phyloP scores from a whole-genome alignment of 2,888 invertebrate species.

The Marronus borbonicus region DNA sequence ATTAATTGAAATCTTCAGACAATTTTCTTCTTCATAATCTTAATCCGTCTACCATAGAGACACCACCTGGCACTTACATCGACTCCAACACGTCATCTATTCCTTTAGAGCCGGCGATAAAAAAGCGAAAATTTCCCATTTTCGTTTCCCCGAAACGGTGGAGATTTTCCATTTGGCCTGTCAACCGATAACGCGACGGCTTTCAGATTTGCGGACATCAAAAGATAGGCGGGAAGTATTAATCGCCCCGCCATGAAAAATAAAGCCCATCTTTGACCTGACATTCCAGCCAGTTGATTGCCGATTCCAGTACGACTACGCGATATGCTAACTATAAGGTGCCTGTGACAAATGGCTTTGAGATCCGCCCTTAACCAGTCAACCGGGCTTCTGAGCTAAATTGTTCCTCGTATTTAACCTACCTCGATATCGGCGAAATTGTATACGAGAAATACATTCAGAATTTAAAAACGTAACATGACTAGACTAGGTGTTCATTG shows the following conservation, averaged over 20 bases:
- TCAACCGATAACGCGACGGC: slow-evolving; percentile 1
- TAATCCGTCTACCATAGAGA: neutral
- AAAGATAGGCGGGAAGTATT: slow-evolving; percentile 17
- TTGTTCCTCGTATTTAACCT: slow-evolving; percentile 55
- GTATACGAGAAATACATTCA: slow-evolving; percentile 2
- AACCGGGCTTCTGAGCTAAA: slow-evolving; percentile 54
- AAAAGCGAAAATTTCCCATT: slow-evolving; percentile 13
- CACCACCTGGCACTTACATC: neutral
- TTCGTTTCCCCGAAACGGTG: neutral
- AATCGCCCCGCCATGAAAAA: slow-evolving; percentile 33
- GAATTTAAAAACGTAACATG: too few species aligned
- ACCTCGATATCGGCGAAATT: slow-evolving; percentile 45
- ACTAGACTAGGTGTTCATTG: too few species aligned
- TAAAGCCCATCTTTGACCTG: slow-evolving; percentile 34
- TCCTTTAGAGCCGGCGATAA: neutral
- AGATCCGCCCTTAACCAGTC: slow-evolving; percentile 56
- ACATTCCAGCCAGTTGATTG: slow-evolving; percentile 35
- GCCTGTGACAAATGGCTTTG: slow-evolving; percentile 56
- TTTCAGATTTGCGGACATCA: slow-evolving; percentile 19
- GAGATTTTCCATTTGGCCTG: slow-evolving; percentile 12
- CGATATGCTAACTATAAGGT: slow-evolving; percentile 55
- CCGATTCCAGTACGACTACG: slow-evolving; percentile 31
- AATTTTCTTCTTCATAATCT: neutral
- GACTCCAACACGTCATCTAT: neutral
- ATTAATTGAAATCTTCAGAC: too few species aligned